Evolutionary conservation across 2,888 invertebrate genomes (phyloP).

Genomic region (Cyclophora punctaria): DNA sequence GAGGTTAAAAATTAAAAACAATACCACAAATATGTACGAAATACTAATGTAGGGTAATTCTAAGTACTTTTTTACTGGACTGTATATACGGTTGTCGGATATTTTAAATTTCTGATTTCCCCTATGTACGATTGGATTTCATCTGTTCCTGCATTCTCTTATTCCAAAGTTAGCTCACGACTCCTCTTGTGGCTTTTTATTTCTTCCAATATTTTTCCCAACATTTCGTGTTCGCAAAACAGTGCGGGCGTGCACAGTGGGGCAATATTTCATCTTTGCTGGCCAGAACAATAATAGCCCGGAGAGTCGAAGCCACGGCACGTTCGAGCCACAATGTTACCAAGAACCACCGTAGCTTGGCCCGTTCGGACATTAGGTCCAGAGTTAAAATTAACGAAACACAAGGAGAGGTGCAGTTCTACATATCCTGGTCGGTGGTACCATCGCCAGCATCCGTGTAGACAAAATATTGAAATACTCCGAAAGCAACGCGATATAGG

Average conservation of each 20-base stretch:
- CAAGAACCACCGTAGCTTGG: conserved; percentile 41
- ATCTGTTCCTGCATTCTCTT: conserved; percentile 12
- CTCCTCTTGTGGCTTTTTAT: conserved; percentile 55
- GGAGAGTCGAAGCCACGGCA: conserved; percentile 70
- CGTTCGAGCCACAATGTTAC: conserved; percentile 71
- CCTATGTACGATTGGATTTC: too few relatives aligned
- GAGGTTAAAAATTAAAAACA: too few relatives aligned
- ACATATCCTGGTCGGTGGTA: conserved; percentile 38
- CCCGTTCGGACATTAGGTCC: conserved; percentile 30
- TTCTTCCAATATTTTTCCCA: conserved; percentile 63
- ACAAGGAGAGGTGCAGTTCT: conserved; percentile 31
- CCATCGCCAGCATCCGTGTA: conserved; percentile 70
- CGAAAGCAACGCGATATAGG: conserved; percentile 70
- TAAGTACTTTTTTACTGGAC: too few relatives aligned
- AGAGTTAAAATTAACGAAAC: conserved; percentile 24
- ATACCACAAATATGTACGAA: too few relatives aligned
- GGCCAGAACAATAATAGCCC: conserved; percentile 74
- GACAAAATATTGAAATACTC: conserved; percentile 73
- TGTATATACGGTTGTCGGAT: too few relatives aligned
- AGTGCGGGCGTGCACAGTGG: conserved; percentile 66
- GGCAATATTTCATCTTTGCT: conserved; percentile 73
- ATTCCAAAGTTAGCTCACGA: conserved; percentile 54
- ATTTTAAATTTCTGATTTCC: not conserved
- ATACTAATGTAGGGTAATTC: too few relatives aligned
- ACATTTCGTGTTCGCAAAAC: conserved; percentile 65